These are phyloP conservation scores for Pristionchus japonicus DNA, from an alignment of 2,888 invertebrate species.

Conservation along the genomic window DNA sequence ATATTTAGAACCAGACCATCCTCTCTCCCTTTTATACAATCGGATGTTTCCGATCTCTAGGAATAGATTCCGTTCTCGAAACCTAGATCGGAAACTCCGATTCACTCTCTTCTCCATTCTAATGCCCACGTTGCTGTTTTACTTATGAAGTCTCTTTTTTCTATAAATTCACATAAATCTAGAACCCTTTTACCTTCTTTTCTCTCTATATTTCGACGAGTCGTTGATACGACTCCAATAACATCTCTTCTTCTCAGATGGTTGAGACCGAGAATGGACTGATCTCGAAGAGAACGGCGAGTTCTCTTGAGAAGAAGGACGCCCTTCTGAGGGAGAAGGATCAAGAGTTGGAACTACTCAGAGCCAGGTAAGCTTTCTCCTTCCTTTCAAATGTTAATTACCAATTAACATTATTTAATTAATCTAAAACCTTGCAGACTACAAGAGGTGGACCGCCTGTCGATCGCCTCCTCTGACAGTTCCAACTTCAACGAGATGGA, in stretches of 20 bases:
- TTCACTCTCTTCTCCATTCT: too few relatives aligned
- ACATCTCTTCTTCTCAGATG: not conserved
- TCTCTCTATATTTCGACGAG: too few relatives aligned
- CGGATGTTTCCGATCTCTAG: too few relatives aligned
- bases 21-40: too few relatives aligned
- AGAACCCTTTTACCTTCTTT: too few relatives aligned
- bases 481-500: not conserved
- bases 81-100: too few relatives aligned
- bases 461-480: not conserved
- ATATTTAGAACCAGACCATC: too few relatives aligned
- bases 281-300: not conserved
- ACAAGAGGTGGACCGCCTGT: not conserved
- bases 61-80: too few relatives aligned
- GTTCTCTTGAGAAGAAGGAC: not conserved
- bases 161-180: too few relatives aligned
- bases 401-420: not conserved
- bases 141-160: too few relatives aligned
- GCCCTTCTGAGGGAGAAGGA: not conserved
- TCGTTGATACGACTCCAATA: too few relatives aligned
- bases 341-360: not conserved
- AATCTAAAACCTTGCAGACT: not conserved
- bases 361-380: not conserved
- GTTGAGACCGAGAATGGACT: slow-evolving; percentile 3
- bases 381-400: not conserved
- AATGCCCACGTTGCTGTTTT: too few relatives aligned